Base-by-base conservation (phyloP, 2,888 invertebrate species). In the Crematogaster levior region DNA sequence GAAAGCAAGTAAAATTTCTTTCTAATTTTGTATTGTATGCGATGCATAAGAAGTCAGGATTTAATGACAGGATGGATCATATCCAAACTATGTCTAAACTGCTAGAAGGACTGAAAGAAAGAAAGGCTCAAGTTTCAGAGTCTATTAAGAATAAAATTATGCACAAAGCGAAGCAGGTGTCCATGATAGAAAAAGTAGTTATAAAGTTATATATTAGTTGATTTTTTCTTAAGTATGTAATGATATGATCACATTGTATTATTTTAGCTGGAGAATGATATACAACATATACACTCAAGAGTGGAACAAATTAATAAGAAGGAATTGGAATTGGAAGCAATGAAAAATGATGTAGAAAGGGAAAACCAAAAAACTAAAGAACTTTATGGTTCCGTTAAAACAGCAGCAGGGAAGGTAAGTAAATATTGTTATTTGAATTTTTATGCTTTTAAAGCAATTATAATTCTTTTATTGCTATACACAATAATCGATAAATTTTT, bases 11-110 rank as follows among this genome's bases (percentile, higher is more conserved):
- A 4, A 90, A 91, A 60, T 88, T 90, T 9, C 77, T 93, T 2
- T 77, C 87, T 1, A 93, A 93, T 73, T 93, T 93, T 84, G 70
- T 91, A 53, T 60, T 93, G 0, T 93, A 92, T 10, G 63, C 84
- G 1, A 81, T 53, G 12, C 87, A 82, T 1, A 91, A 90, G 68
- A 58, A 84, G 3, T 46, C 34, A 0, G 83, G 84, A 7, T 88
- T 92, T 46, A 74, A 85, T 56, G 81, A 88, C 6, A 82, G 60
- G 21, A 48, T 90, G 4, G 75, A 85, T 7, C 74, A 86, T 48
- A 86, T 91, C 6, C 37, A 84, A 10, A 60, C 15, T 6, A 85
- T 61, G 60, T 60, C 18, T 10, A 85, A 84, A 51, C 12, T 65
- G 1, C 61, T 89, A 1, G 73, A 90, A 5, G 86, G 89, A 2